Conservation (phyloP, 2,888 invertebrate genomes). For the Pammene aurita region DNA sequence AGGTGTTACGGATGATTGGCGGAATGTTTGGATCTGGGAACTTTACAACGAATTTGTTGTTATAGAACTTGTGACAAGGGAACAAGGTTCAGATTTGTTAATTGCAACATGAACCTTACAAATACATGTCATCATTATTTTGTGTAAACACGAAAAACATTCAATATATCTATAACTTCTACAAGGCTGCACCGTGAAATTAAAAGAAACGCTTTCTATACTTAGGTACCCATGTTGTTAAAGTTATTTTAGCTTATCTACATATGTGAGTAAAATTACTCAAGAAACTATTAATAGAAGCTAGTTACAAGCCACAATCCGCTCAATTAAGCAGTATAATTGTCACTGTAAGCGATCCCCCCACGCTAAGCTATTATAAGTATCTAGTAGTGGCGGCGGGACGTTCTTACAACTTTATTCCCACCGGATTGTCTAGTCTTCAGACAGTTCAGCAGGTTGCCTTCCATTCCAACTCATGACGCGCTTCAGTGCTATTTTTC, state of each 20-base stretch:
- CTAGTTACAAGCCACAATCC: too few relatives aligned
- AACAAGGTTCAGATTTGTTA: not conserved
- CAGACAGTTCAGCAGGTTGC: too few relatives aligned
- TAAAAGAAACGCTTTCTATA: not conserved
- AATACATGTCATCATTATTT: slow-evolving; percentile 3
- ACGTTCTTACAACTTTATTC: too few relatives aligned
- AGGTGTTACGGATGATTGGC: slow-evolving; percentile 21
- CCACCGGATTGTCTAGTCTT: too few relatives aligned
- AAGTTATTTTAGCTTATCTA: not conserved
- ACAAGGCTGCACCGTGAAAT: not conserved
- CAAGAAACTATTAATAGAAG: too few relatives aligned
- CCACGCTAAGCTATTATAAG: too few relatives aligned
- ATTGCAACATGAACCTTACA: not conserved
- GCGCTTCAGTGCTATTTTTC: too few relatives aligned
- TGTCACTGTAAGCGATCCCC: too few relatives aligned
- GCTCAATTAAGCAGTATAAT: too few relatives aligned
- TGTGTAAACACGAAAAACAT: not conserved
- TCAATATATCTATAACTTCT: not conserved
- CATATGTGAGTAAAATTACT: too few relatives aligned
- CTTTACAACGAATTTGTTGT: not conserved
- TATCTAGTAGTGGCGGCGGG: too few relatives aligned
- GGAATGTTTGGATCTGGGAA: slow-evolving; percentile 14
- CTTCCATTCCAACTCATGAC: too few relatives aligned
- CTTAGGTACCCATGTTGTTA: not conserved
- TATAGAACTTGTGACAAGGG: slow-evolving; percentile 1